Base-by-base conservation (phyloP, 1,140 invertebrate species). In the Solenopsis fugax region DNA sequence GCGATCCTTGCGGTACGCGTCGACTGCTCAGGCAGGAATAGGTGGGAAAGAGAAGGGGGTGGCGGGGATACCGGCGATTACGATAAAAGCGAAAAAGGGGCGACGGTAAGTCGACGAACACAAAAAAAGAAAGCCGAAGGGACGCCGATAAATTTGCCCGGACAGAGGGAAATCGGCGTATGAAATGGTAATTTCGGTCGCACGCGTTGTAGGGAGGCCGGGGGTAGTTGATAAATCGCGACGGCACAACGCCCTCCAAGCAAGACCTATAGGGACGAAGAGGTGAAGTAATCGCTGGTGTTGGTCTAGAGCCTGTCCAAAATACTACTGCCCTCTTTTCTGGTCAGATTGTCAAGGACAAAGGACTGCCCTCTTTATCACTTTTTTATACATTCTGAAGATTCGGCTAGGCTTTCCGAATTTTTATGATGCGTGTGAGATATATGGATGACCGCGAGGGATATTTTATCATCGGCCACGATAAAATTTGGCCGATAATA, bases 201-300 rank as follows among this genome's bases (percentile, higher is more conserved):
- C 50, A 52, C 45, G 52, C 52, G 54, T 65, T 29, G 62, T 50
- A 52, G 45, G 56, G 52, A 16, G 41, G 18, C 18, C 21, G 24
- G 37, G 80, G 64, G 82, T 85, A 85, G 88, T 73, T 90, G 89
- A 90, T 90, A 89, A 86, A 90, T 89, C 75, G 69, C 37, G 58
- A 56, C 69, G 29, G 52, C n/a, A 24, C 34, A 29, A 29, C 69
- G 16, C 78, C 77, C 87, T 77, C 29, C 72, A 77, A 90, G 77
- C 50, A 87, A 87, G 89, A 88, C 50, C 60, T 73, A 82, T 82
- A 76, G 86, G 21, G 29, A 67, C 45, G 65, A 60, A 62, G 81
- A 85, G 54, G 56, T 50, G 54, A 85, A 50, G 60, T 86, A 60
- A 82, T 87, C 81, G 69, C 24, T 48, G 41, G 48, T 60, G 29